phyloP scores from a whole-genome alignment of 2,797 vertebrate genomes.

The Neosilurus mollespiculum region DNA sequence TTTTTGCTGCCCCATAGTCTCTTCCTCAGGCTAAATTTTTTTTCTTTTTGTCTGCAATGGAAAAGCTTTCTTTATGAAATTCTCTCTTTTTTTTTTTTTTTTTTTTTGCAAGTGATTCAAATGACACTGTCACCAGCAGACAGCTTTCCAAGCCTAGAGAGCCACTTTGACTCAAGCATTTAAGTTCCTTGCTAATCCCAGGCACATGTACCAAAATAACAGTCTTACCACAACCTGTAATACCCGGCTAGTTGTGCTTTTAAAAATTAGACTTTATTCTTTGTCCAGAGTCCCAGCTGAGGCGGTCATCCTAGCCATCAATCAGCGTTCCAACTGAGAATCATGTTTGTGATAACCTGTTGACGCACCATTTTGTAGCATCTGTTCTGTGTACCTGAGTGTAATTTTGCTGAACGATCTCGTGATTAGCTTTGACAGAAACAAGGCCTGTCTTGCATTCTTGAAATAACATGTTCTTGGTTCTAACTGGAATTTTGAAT shows the following conservation, averaged over 20 bases:
- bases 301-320: neutral
- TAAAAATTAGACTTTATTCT: neutral
- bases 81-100: neutral
- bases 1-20: neutral
- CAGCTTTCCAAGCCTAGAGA: conserved; percentile 2
- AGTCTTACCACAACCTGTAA: neutral
- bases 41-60: neutral
- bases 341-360: neutral
- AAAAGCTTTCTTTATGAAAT: neutral
- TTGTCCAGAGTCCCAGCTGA: too few species aligned
- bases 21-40: neutral
- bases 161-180: neutral
- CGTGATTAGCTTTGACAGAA: neutral
- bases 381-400: neutral
- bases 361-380: neutral
- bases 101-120: neutral
- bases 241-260: neutral
- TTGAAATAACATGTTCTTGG: conserved; percentile 40
- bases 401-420: neutral
- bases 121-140: neutral
- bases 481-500: conserved; percentile 7
- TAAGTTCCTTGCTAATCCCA: neutral
- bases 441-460: conserved; percentile 26
- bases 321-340: neutral
- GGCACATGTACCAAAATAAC: neutral